A percentile compares a stretch with the other conserved stretches of the same genome.
These are phyloP conservation scores for Pandion haliaetus DNA, from an alignment of 2,113 vertebrate genomes.

Conservation along the genomic window DNA sequence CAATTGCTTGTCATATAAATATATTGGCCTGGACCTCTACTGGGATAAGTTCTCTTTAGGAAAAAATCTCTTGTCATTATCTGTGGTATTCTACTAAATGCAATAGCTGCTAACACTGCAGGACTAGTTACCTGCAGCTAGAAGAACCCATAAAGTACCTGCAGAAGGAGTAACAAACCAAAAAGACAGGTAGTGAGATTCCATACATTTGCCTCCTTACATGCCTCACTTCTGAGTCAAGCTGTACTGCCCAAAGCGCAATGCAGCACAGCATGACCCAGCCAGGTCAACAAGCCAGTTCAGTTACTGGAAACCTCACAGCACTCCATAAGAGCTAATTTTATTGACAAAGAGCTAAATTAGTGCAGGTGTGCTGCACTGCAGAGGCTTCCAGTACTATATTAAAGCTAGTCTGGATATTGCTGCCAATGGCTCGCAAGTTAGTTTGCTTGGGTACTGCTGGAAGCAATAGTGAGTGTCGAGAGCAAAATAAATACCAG, in stretches of 20 bases:
- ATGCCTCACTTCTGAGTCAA: neutral
- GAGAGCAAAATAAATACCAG: neutral
- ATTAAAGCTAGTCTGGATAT: neutral
- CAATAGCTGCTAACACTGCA: neutral
- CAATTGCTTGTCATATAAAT: neutral
- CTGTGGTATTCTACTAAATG: neutral
- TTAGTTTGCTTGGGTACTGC: neutral
- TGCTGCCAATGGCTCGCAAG: neutral
- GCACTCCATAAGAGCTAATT: neutral
- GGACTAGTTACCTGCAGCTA: neutral
- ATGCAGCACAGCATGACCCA: neutral
- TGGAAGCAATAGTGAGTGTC: neutral
- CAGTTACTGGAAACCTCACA: neutral
- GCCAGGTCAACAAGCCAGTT: neutral
- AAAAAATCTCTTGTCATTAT: neutral
- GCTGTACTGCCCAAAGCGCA: neutral
- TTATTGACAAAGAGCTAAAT: constrained; percentile 26
- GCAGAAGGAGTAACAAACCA: neutral
- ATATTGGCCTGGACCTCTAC: neutral
- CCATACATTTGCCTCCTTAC: neutral
- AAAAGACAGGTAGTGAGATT: neutral
- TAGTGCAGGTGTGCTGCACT: neutral
- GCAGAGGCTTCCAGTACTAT: neutral
- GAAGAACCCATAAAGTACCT: neutral
- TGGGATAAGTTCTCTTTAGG: neutral